Percentiles rank a stretch among this genome's conserved stretches.
Evolutionary conservation across 2,888 invertebrate genomes (phyloP).

Genomic region (Philopedon plagiatum): DNA sequence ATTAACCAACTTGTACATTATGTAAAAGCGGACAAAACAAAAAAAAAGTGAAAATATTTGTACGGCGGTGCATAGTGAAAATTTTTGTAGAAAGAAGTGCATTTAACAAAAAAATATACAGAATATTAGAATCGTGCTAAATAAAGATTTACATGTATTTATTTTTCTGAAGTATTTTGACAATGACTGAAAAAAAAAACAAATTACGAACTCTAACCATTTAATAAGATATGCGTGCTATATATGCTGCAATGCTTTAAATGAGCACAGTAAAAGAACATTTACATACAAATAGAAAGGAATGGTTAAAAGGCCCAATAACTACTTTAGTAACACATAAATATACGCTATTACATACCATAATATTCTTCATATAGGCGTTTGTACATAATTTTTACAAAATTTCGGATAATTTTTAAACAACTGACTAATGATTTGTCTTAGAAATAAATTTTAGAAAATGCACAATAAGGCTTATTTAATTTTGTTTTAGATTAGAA

Average conservation of each 20-base stretch:
- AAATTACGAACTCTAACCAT: too few relatives aligned
- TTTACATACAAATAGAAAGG: not conserved
- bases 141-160: not conserved
- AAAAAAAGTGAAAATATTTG: not conserved
- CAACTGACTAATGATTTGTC: too few relatives aligned
- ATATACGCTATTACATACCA: not conserved
- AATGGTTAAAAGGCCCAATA: conserved; percentile 2
- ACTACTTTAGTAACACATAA: not conserved
- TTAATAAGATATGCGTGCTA: not conserved
- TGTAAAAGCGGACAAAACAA: not conserved
- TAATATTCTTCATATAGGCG: too few relatives aligned
- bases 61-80: not conserved
- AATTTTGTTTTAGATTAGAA: too few relatives aligned
- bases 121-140: not conserved
- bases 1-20: too few relatives aligned
- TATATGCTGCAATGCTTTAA: not conserved
- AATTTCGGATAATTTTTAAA: too few relatives aligned
- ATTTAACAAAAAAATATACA: not conserved
- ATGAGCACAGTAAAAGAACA: not conserved
- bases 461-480: too few relatives aligned
- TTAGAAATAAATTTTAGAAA: too few relatives aligned
- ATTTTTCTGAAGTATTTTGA: too few relatives aligned
- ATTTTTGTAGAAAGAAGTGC: not conserved
- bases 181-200: too few relatives aligned
- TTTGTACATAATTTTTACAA: too few relatives aligned